Conservation (phyloP, 2,888 invertebrate species). For the Caenorhabditis sp. region DNA sequence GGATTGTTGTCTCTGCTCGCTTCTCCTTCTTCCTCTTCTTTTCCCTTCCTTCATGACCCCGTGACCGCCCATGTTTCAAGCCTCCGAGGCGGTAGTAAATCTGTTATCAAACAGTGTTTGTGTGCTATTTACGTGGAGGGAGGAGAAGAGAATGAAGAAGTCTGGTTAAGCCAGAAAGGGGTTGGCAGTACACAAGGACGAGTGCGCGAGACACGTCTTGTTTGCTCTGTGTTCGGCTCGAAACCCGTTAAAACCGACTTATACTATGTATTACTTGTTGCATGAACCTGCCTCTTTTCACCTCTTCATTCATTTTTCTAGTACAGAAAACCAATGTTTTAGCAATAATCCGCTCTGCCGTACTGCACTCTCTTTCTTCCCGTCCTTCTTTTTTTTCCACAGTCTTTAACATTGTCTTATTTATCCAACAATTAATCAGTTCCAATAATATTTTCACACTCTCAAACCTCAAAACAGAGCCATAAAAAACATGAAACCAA, state of each 20-base stretch:
- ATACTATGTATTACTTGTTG: conserved; percentile 26
- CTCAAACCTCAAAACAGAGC: not conserved
- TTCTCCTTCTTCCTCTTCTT: not conserved
- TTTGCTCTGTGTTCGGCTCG: conserved; percentile 27
- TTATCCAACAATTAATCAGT: too few species aligned
- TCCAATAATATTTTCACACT: too few species aligned
- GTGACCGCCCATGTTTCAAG: conserved; percentile 22
- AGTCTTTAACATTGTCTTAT: too few species aligned
- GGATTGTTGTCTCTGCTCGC: not conserved
- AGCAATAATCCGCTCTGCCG: too few species aligned
- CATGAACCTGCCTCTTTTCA: not conserved
- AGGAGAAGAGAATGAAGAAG: conserved; percentile 4
- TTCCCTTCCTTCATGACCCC: conserved; percentile 12
- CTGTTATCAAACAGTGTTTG: conserved; percentile 25
- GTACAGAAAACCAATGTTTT: not conserved
- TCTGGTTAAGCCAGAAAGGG: not conserved
- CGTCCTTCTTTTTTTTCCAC: too few species aligned
- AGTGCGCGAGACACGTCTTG: conserved; percentile 7
- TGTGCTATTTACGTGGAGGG: not conserved
- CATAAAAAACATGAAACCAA: not conserved
- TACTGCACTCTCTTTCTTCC: too few species aligned
- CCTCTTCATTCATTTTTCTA: not conserved
- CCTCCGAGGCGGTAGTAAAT: conserved; percentile 11
- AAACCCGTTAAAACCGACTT: conserved; percentile 35
- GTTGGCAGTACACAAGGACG: conserved; percentile 11